A percentile compares a stretch with the other conserved stretches of the same genome.
phyloP scores from a whole-genome alignment of 2,888 invertebrate genomes.

The Scaptodrosophila latifasciaeformis region DNA sequence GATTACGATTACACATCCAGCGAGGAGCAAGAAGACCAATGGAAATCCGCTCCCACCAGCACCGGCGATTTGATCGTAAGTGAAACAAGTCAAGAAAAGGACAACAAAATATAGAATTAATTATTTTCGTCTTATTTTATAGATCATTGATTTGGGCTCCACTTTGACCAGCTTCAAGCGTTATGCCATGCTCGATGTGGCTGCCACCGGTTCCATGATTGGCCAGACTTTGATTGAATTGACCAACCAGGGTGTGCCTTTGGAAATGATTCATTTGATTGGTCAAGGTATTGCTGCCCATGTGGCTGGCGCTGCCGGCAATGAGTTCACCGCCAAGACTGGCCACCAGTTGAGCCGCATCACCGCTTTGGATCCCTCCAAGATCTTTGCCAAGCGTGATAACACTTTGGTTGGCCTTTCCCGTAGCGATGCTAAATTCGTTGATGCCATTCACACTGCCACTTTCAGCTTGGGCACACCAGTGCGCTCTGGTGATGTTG shows the following conservation, averaged over 20 bases:
- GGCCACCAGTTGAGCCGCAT: conserved; percentile 70
- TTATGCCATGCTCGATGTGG: conserved; percentile 55
- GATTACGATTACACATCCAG: conserved; percentile 44
- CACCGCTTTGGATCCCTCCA: conserved; percentile 72
- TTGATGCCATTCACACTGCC: conserved; percentile 73
- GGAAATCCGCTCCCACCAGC: conserved; percentile 39
- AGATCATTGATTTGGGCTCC: conserved; percentile 68
- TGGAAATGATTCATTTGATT: conserved; percentile 67
- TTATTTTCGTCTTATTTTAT: not conserved
- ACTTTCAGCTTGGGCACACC: conserved; percentile 59
- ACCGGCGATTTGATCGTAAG: conserved; percentile 67
- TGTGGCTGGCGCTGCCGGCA: conserved; percentile 71
- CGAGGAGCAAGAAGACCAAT: conserved; percentile 44
- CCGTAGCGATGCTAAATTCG: conserved; percentile 73
- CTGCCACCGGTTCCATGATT: conserved; percentile 52
- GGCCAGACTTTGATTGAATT: conserved; percentile 61
- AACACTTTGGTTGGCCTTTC: conserved; percentile 59
- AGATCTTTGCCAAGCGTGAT: conserved; percentile 48
- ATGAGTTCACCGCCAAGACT: conserved; percentile 60
- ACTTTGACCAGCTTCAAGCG: conserved; percentile 56
- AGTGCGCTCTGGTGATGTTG: conserved; percentile 64
- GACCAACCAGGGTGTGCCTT: conserved; percentile 46
- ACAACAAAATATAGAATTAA: too few relatives aligned
- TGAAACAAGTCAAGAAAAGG: not conserved
- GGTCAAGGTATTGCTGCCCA: conserved; percentile 70